phyloP scores from a whole-genome alignment of 2,797 vertebrate genomes.

The Potorous gilbertii region DNA sequence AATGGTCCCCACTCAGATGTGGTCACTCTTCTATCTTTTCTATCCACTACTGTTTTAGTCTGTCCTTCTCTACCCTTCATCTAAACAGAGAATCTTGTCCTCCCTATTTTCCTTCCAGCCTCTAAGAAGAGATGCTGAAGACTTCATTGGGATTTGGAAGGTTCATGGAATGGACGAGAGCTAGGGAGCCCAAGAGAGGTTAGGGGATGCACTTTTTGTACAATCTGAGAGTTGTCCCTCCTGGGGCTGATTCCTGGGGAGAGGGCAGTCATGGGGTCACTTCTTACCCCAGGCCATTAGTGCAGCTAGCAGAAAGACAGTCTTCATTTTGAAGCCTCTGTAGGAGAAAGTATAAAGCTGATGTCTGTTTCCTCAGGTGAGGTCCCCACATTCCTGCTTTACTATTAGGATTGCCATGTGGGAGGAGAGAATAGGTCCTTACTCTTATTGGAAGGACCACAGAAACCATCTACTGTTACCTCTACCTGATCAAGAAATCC shows the following conservation, averaged over 20 bases:
- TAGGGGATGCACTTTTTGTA: not conserved
- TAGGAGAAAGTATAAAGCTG: not conserved
- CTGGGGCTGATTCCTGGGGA: not conserved
- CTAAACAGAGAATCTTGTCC: not conserved
- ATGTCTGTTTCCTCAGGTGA: not conserved
- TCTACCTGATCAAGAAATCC: not conserved
- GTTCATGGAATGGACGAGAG: not conserved
- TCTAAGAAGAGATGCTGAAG: not conserved
- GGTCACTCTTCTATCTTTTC: not conserved
- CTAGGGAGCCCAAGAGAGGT: not conserved
- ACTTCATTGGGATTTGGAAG: not conserved
- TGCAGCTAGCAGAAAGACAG: not conserved
- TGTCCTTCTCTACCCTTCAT: not conserved
- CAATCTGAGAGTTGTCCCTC: not conserved
- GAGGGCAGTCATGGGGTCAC: not conserved
- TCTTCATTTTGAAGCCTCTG: not conserved
- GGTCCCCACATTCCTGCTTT: not conserved
- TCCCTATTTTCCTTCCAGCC: not conserved
- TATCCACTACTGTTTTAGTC: not conserved
- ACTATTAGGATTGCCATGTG: not conserved
- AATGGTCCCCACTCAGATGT: not conserved
- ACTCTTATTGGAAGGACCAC: not conserved
- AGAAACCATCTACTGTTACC: not conserved
- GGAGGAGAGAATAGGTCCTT: not conserved
- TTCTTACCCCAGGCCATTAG: not conserved